A percentile compares a stretch with the other conserved stretches of the same genome.
Conservation (phyloP, 2,113 vertebrate genomes). For the Caranx melampygus region DNA sequence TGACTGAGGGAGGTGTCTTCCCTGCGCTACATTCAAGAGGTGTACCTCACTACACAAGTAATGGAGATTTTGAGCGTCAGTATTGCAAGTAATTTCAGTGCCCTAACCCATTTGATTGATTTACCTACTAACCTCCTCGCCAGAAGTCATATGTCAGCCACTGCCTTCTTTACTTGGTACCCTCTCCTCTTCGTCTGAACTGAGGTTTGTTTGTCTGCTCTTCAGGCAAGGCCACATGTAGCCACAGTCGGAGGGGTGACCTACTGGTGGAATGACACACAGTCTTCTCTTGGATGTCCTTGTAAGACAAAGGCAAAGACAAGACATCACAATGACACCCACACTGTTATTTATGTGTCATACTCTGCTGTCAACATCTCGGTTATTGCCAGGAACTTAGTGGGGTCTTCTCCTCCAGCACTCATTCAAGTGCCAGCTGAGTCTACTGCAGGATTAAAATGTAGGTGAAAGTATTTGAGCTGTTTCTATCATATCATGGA, state of each 20-base stretch:
- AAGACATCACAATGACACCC: neutral
- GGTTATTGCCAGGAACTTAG: slow-evolving; percentile 63
- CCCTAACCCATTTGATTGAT: too few relatives aligned
- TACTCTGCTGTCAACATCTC: slow-evolving; percentile 66
- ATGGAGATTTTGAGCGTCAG: too few relatives aligned
- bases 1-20: too few relatives aligned
- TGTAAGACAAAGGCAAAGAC: slow-evolving; percentile 38
- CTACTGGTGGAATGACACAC: slow-evolving; percentile 36
- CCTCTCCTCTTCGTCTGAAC: slow-evolving; percentile 12
- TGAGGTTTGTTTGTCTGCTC: slow-evolving; percentile 22
- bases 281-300: slow-evolving; percentile 28
- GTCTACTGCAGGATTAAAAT: slow-evolving; percentile 41
- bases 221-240: slow-evolving; percentile 44
- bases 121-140: too few relatives aligned
- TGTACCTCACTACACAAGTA: too few relatives aligned
- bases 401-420: slow-evolving; percentile 56
- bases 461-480: slow-evolving; percentile 42
- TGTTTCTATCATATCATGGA: neutral
- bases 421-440: slow-evolving; percentile 32
- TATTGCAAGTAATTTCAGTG: too few relatives aligned
- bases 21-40: too few relatives aligned
- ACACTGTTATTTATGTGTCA: slow-evolving; percentile 25
- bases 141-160: neutral
- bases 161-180: neutral
- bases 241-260: slow-evolving; percentile 41